These are phyloP conservation scores for Caenorhabditis sp. DNA, from an alignment of 2,888 invertebrate species.

Conservation along the genomic window DNA sequence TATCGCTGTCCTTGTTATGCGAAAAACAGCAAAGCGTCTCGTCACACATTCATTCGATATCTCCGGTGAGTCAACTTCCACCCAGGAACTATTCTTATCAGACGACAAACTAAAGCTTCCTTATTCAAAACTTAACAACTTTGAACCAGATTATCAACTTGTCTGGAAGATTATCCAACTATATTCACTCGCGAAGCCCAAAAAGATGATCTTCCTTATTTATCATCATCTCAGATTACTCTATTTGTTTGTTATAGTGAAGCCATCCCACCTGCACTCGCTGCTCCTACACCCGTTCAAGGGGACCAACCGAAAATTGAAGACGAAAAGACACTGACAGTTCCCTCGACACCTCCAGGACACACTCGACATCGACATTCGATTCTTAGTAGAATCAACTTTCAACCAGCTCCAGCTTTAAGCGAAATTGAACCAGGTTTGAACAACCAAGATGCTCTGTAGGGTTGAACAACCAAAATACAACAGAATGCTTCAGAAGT, in stretches of 20 bases:
- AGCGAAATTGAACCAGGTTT: conserved; percentile 68
- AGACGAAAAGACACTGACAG: conserved; percentile 10
- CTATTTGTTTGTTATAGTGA: conserved; percentile 35
- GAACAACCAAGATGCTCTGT: not conserved
- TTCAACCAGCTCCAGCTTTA: conserved; percentile 68
- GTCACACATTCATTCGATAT: conserved; percentile 65
- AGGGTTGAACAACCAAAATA: too few relatives aligned
- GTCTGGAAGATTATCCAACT: conserved; percentile 28
- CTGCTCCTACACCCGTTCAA: conserved; percentile 4
- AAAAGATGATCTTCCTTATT: conserved; percentile 30
- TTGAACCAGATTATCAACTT: conserved; percentile 10
- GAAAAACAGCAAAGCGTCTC: conserved; percentile 60
- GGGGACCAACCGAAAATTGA: conserved; percentile 38
- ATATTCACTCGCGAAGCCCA: conserved; percentile 21
- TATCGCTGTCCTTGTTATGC: conserved; percentile 56
- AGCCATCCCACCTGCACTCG: conserved; percentile 52
- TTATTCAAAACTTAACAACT: conserved; percentile 7
- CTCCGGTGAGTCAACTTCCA: conserved; percentile 56
- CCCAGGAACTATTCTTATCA: not conserved
- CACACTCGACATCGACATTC: conserved; percentile 62
- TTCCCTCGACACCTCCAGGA: conserved; percentile 31
- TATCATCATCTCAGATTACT: conserved; percentile 11
- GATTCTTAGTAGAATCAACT: conserved; percentile 68
- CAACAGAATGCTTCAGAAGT: conserved; percentile 35
- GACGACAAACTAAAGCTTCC: not conserved